Base-by-base conservation (phyloP, 1,140 invertebrate species). In the Zaprionus vittiger region DNA sequence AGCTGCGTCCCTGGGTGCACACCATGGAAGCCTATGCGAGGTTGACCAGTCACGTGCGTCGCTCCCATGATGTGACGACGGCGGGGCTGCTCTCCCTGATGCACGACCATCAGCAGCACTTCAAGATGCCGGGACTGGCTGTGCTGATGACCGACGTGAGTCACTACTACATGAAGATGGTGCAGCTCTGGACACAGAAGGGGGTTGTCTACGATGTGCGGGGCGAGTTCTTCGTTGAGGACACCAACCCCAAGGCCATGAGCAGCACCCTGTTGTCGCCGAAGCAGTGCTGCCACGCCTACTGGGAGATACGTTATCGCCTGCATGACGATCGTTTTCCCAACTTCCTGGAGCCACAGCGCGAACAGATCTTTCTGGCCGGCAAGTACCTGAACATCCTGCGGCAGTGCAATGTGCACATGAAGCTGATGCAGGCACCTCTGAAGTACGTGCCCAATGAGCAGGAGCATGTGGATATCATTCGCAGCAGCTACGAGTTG, bases 321-420 rank as follows among this genome's bases (percentile, higher is more conserved):
- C 26, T 73, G 14, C 52, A 75, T 9, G n/a, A 57, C 0, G 52
- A 85, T 0, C 71, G 86, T 0, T 14, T 90, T 37, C 85, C 85
- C 5, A 72, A 26, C 4, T 85, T 90, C 5, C 56, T 90, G 17
- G 28, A 56, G 5, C 49, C 57, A 5, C 55, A 60, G 5, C 37
- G 44, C 0, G 57, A 80, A 7, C 15, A 44, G 3, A 81, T 90
- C 5, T 73, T 82, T 4, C 65, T 77, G 12, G 81, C 86, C 4
- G 85, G 85, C 0, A 90, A 90, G 38, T 90, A 91, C 28, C 57
- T 90, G 0, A 90, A 90, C 37, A 79, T 90, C 5, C 41, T 90
- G 59, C 73, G 82, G 0, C 86, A 90, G 28, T 90, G 85, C 62
- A 84, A 90, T 11, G 73, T 85, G 2, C 44, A 62, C 1, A 31